These are phyloP conservation scores for Oncorhynchus mykiss DNA, from an alignment of 2,113 vertebrate species.

Conservation along the genomic window DNA sequence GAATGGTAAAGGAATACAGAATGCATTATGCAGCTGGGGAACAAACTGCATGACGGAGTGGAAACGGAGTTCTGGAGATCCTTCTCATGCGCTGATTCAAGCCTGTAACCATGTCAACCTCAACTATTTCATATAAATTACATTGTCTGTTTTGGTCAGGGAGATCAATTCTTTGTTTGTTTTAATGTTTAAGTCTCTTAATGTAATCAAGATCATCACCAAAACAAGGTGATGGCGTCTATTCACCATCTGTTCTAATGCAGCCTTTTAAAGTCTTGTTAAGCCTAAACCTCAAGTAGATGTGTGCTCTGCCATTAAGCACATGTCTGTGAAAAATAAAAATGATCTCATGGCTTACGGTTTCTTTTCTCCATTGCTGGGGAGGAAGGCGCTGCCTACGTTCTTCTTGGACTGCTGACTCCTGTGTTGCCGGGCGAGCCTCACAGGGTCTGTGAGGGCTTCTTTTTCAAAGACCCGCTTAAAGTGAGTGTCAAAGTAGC, in stretches of 20 bases:
- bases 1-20: not conserved
- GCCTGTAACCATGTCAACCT: slow-evolving; percentile 3
- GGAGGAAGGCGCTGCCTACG: slow-evolving; percentile 80
- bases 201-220: not conserved
- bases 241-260: not conserved
- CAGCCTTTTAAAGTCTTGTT: not conserved
- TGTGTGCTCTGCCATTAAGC: no score
- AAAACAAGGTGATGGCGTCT: not conserved
- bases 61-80: slow-evolving; percentile 6
- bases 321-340: not conserved
- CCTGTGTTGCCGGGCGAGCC: slow-evolving; percentile 71
- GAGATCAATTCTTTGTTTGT: no score
- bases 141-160: not conserved
- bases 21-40: not conserved
- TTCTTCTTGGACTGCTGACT: slow-evolving; percentile 83
- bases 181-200: not conserved
- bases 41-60: slow-evolving; percentile 21
- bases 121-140: slow-evolving; percentile 10
- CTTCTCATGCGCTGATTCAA: slow-evolving; percentile 9
- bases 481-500: slow-evolving; percentile 83
- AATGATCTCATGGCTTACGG: slow-evolving; percentile 69
- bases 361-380: slow-evolving; percentile 77
- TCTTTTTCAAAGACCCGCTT: slow-evolving; percentile 81
- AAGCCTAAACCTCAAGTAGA: not conserved
- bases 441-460: slow-evolving; percentile 75